phyloP scores from a whole-genome alignment of 1,140 invertebrate genomes.

The Parasteatoda tepidariorum region DNA sequence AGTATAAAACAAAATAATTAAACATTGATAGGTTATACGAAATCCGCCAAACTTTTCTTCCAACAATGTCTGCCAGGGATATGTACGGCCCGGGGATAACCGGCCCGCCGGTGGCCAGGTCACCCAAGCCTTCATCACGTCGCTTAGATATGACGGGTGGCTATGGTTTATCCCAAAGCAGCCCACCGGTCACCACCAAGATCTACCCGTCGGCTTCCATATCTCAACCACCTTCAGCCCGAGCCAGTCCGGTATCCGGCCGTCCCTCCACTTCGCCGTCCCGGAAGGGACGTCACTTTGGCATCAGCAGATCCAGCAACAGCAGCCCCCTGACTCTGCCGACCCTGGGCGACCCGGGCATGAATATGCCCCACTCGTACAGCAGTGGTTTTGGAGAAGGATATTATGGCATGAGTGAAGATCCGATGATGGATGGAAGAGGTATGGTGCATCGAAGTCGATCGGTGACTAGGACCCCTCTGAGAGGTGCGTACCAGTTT shows the following conservation, averaged over 20 bases:
- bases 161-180: neutral
- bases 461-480: conserved; percentile 21
- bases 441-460: conserved; percentile 73
- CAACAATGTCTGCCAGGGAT: conserved; percentile 48
- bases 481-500: conserved; percentile 75
- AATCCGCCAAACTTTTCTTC: neutral
- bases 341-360: conserved; percentile 26
- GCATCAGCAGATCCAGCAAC: conserved; percentile 62
- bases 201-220: conserved; percentile 59
- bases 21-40: neutral
- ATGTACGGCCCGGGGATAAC: conserved; percentile 32
- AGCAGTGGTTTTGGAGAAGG: conserved; percentile 35
- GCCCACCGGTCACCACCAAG: conserved; percentile 42
- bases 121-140: conserved; percentile 46
- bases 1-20: neutral
- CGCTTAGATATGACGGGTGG: conserved; percentile 38
- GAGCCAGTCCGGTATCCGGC: conserved; percentile 54
- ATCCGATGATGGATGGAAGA: conserved; percentile 79
- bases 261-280: conserved; percentile 56
- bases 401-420: conserved; percentile 68
- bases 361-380: conserved; percentile 56
- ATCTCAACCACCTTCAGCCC: conserved; percentile 62
- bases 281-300: conserved; percentile 41
- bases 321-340: conserved; percentile 62
- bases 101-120: conserved; percentile 35